Evolutionary conservation across 2,797 vertebrate genomes (phyloP).

Genomic region (Rachycentron canadum): DNA sequence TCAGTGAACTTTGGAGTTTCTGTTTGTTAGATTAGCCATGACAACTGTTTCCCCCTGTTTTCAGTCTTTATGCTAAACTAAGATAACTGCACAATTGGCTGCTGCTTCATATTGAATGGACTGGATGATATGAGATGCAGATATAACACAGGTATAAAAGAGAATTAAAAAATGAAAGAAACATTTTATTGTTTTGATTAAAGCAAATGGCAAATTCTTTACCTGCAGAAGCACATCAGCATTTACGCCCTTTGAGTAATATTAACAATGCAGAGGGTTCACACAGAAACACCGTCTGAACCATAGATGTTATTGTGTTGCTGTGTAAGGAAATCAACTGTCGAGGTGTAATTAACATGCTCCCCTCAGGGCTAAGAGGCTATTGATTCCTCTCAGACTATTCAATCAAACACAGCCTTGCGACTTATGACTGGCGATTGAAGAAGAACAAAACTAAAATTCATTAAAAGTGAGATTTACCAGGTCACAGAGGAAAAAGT

Average conservation of each 20-base stretch:
- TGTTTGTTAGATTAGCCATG: neutral
- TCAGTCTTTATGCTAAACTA: neutral
- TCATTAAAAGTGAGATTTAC: neutral
- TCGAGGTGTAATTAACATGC: conserved; percentile 45
- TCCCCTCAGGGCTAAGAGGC: conserved; percentile 28
- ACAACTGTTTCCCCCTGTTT: neutral
- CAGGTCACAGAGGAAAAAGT: neutral
- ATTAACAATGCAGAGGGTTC: neutral
- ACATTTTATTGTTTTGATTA: neutral
- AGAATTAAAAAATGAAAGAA: no score
- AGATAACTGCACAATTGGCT: neutral
- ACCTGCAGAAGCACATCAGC: neutral
- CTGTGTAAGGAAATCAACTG: conserved; percentile 38
- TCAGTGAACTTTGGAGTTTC: neutral
- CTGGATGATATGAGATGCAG: no score
- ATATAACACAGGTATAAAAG: neutral
- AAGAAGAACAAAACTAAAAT: conserved; percentile 8
- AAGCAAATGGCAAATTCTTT: neutral
- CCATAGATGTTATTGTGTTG: conserved; percentile 18
- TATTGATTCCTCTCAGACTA: conserved; percentile 57
- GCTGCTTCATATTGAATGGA: neutral
- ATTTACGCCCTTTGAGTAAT: conserved; percentile 22
- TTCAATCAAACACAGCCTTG: conserved; percentile 40
- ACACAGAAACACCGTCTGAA: conserved; percentile 6
- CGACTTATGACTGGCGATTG: conserved; percentile 17